A percentile compares a stretch with the other conserved stretches of the same genome.
phyloP scores from a whole-genome alignment of 2,888 invertebrate genomes.

The Drosophila mercatorum region DNA sequence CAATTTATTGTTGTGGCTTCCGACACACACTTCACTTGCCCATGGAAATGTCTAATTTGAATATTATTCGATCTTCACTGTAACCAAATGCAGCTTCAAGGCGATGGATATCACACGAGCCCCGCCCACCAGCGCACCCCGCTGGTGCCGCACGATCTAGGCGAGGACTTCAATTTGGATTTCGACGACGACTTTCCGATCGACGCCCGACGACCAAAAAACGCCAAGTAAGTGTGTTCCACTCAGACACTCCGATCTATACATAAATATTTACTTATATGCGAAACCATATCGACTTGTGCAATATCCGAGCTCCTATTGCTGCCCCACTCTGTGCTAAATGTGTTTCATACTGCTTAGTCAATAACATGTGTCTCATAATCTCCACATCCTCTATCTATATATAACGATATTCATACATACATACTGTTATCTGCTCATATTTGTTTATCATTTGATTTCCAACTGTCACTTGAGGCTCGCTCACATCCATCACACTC shows the following conservation, averaged over 20 bases:
- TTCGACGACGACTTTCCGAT: conserved; percentile 84
- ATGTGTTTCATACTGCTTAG: conserved; percentile 33
- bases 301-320: conserved; percentile 12
- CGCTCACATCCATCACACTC: not conserved
- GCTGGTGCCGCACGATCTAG: conserved; percentile 90
- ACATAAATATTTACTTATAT: not conserved
- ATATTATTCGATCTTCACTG: not conserved
- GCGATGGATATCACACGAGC: conserved; percentile 95
- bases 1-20: conserved; percentile 78
- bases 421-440: not conserved
- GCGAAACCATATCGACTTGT: not conserved
- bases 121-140: conserved; percentile 91
- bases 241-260: not conserved
- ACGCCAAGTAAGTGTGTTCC: conserved; percentile 92
- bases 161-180: conserved; percentile 88
- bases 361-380: conserved; percentile 8
- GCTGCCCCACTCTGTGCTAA: conserved; percentile 16
- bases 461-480: conserved; percentile 2
- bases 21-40: not conserved
- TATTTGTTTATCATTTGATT: not conserved
- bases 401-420: not conserved
- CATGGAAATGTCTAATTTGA: conserved; percentile 2
- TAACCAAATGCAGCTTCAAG: conserved; percentile 88
- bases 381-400: not conserved
- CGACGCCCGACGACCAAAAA: conserved; percentile 89